phyloP scores from a whole-genome alignment of 2,113 vertebrate species.

The Pluvianellus socialis region DNA sequence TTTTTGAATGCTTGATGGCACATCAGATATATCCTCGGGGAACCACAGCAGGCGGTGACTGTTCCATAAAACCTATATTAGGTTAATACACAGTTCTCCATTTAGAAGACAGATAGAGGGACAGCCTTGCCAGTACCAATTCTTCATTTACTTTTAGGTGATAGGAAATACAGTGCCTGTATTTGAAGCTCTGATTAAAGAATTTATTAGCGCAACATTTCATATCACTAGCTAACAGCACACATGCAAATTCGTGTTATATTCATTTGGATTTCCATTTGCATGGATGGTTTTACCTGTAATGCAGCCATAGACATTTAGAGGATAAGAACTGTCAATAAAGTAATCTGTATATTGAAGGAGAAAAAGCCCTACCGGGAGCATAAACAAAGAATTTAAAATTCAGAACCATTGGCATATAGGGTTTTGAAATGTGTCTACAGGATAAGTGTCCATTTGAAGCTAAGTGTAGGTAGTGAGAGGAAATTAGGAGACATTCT shows the following conservation, averaged over 20 bases:
- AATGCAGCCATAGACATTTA: neutral
- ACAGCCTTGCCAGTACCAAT: neutral
- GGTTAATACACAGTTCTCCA: neutral
- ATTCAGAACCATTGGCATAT: neutral
- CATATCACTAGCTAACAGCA: slow-evolving; percentile 3
- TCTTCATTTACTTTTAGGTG: slow-evolving; percentile 3
- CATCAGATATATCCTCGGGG: neutral
- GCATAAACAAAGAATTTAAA: slow-evolving; percentile 21
- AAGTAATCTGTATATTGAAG: neutral
- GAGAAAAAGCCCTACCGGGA: slow-evolving; percentile 28
- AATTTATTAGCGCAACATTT: slow-evolving; percentile 25
- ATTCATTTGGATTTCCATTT: slow-evolving; percentile 20
- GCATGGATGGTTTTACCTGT: neutral
- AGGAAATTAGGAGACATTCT: neutral
- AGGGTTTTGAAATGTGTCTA: neutral
- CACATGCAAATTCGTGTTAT: neutral
- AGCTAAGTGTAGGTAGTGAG: neutral
- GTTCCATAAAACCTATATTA: neutral
- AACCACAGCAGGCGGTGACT: neutral
- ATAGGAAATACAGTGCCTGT: neutral
- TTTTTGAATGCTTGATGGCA: neutral
- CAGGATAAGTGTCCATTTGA: neutral
- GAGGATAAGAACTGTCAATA: slow-evolving; percentile 3
- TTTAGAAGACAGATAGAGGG: neutral
- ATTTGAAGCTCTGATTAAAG: slow-evolving; percentile 18